Percentiles rank a stretch among this genome's conserved stretches.
Evolutionary conservation across 1,140 invertebrate genomes (phyloP).

Genomic region (Drosophila melanogaster): Release_6_plus_ISO1_MT NT_033779.5:19896001-19896500

Average conservation of each 20-base stretch:
- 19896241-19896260: slow-evolving; percentile 22
- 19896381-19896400: neutral
- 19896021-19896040: slow-evolving; percentile 3
- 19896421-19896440: slow-evolving; percentile 53
- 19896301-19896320: no score
- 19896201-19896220: slow-evolving; percentile 18
- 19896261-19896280: slow-evolving; percentile 29
- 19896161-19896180: slow-evolving; percentile 26
- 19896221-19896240: slow-evolving; percentile 8
- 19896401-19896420: neutral
- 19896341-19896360: slow-evolving; percentile 26
- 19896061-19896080: neutral
- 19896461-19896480: slow-evolving; percentile 63
- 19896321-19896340: slow-evolving; percentile 7
- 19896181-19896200: slow-evolving; percentile 55
- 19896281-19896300: slow-evolving; percentile 5
- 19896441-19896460: slow-evolving; percentile 66
- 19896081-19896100: slow-evolving; percentile 1
- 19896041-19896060: slow-evolving; percentile 2
- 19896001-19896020: slow-evolving; percentile 9
- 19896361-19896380: slow-evolving; percentile 46
- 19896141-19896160: slow-evolving; percentile 28
- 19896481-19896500: slow-evolving; percentile 16
- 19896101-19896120: neutral
- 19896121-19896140: neutral